Conservation (phyloP, 2,113 vertebrate genomes). For the Solenodon paradoxus region DNA sequence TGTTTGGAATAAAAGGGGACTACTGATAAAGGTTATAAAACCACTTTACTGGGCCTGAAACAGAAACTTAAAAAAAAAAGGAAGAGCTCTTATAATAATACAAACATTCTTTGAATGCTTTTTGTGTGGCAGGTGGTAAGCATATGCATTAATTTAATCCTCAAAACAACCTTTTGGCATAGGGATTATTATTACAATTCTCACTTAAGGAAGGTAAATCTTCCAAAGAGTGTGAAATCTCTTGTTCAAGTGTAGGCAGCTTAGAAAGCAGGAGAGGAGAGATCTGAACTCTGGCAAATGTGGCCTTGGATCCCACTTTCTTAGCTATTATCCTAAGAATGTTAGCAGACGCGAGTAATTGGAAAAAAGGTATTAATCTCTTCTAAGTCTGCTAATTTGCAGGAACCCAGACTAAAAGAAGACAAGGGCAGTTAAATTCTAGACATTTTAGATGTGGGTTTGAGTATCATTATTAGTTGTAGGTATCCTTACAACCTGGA, state of each 20-base stretch:
- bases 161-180: not conserved
- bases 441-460: not conserved
- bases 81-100: not conserved
- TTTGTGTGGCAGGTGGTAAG: not conserved
- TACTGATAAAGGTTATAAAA: not conserved
- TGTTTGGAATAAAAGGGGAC: not conserved
- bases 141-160: not conserved
- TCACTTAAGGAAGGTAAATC: not conserved
- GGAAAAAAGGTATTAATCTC: not conserved
- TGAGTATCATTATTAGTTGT: not conserved
- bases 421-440: not conserved
- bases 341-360: not conserved
- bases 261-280: not conserved
- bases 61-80: not conserved
- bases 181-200: not conserved
- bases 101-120: not conserved
- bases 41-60: not conserved
- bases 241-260: not conserved
- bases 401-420: not conserved
- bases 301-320: not conserved
- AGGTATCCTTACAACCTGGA: not conserved
- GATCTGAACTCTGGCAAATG: not conserved
- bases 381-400: not conserved
- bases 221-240: not conserved
- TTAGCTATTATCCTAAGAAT: not conserved